These are phyloP conservation scores for Tineola bisselliella DNA, from an alignment of 2,888 invertebrate species.

Conservation along the genomic window DNA sequence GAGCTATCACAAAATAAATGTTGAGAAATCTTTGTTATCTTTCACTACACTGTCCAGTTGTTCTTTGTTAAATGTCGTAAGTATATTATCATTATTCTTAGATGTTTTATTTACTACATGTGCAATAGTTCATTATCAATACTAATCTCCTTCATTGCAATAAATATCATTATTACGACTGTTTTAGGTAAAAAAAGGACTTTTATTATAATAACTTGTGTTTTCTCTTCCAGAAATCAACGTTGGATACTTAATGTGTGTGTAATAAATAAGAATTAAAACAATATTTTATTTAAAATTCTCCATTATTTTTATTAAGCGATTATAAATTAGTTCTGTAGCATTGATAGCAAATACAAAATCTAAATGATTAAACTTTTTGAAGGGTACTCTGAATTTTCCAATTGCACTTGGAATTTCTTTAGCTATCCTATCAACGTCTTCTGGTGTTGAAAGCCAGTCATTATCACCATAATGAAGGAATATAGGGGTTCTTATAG, in stretches of 20 bases:
- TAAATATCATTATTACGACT: too few relatives aligned
- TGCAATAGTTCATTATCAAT: too few relatives aligned
- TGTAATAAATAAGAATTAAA: background rate
- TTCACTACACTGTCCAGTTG: constrained; percentile 28
- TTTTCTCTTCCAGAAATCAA: background rate
- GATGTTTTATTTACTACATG: background rate
- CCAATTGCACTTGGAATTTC: constrained; percentile 51
- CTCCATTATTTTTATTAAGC: constrained; percentile 52
- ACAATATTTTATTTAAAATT: constrained; percentile 24
- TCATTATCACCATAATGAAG: constrained; percentile 64
- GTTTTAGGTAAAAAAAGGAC: too few relatives aligned
- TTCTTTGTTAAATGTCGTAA: constrained; percentile 28
- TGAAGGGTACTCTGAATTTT: constrained; percentile 51
- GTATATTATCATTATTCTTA: constrained; percentile 17
- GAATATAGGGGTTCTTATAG: constrained; percentile 53
- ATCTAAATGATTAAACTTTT: constrained; percentile 66
- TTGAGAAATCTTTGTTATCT: constrained; percentile 28
- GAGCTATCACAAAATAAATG: constrained; percentile 29
- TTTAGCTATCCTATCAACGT: constrained; percentile 46
- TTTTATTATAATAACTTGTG: too few relatives aligned
- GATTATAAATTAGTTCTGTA: constrained; percentile 66
- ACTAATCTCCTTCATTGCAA: too few relatives aligned
- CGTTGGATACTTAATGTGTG: background rate
- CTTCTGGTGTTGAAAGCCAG: constrained; percentile 53
- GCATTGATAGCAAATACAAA: constrained; percentile 68